phyloP scores from a whole-genome alignment of 2,113 vertebrate genomes.

The Bombycilla garrulus region DNA sequence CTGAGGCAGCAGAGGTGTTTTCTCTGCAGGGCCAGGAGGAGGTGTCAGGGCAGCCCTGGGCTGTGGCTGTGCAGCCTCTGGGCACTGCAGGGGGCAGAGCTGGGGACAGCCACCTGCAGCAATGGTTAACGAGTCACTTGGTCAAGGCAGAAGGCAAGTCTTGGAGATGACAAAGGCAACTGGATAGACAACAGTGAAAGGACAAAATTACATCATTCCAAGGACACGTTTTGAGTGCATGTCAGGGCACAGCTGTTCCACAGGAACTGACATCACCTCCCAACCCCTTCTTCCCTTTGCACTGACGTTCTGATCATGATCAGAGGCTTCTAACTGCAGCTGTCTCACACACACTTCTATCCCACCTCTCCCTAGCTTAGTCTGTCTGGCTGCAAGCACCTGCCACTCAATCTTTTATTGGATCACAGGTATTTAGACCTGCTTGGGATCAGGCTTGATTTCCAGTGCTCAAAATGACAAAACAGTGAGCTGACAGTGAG shows the following conservation, averaged over 20 bases:
- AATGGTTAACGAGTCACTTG: not conserved
- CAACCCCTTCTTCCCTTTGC: not conserved
- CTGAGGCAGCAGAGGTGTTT: not conserved
- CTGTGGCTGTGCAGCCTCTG: not conserved
- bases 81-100: not conserved
- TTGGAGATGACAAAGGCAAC: constrained; percentile 38
- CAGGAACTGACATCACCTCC: not conserved
- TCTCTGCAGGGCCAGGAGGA: not conserved
- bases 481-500: not conserved
- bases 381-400: not conserved
- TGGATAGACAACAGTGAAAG: not conserved
- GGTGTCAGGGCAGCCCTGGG: not conserved
- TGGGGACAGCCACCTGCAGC: constrained; percentile 1
- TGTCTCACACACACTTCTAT: not conserved
- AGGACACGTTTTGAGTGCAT: not conserved
- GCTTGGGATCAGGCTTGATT: not conserved
- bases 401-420: not conserved
- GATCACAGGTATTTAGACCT: not conserved
- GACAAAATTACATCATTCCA: not conserved
- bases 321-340: not conserved
- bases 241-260: not conserved
- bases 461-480: not conserved
- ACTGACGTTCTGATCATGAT: not conserved
- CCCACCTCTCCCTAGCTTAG: not conserved
- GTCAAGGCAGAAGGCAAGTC: constrained; percentile 36